Base-by-base conservation (phyloP, 2,113 vertebrate genomes). In the Chlorodrepanis virens region DNA sequence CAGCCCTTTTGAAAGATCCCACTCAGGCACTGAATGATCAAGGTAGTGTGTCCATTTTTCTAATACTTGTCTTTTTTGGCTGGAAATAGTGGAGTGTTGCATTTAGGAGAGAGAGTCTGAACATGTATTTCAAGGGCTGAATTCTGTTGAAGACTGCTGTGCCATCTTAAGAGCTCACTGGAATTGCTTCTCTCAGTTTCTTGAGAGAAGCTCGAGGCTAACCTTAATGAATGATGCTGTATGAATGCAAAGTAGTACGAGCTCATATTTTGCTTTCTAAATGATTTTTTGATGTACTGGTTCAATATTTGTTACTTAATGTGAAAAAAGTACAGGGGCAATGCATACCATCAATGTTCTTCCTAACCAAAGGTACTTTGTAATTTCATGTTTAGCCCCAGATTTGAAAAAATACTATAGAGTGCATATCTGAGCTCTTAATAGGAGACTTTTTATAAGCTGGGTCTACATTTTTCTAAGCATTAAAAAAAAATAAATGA, bases 1-100 rank as follows among this genome's bases (percentile, higher is more conserved):
- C 99, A 54, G 99, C 99, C 65, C 98, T 99, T 96, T 97, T 99
- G 95, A 99, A 99, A 97, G 99, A 99, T 90, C 99, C 99, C 27
- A 96, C 98, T 33, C 98, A 98, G 94, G 97, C 94, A 33, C 96
- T 97, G 44, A 98, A 98, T 54, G 99, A 99, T 81, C 99, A 99
- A 98, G 99, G 99, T 99, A 98, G 89, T n/a, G 91, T 47, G 8
- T 71, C n/a, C 80, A 86, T 78, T 85, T 75, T 64, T 16, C 54
- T 85, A 53, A 56, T 63, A 14, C 4, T 1, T 76, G 24, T 49
- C 10, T 59, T 35, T 39, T 71, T 78, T 90, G 35, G 5, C 47
- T 91, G 71, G 29, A 14, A 61, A 15, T 61, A 56, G 10, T 17
- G 24, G 39, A 92, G 20, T 44, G 4, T 37, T 17, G 25, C 7